Evolutionary conservation across 2,113 vertebrate genomes (phyloP).

Genomic region (Gambusia affinis): DNA sequence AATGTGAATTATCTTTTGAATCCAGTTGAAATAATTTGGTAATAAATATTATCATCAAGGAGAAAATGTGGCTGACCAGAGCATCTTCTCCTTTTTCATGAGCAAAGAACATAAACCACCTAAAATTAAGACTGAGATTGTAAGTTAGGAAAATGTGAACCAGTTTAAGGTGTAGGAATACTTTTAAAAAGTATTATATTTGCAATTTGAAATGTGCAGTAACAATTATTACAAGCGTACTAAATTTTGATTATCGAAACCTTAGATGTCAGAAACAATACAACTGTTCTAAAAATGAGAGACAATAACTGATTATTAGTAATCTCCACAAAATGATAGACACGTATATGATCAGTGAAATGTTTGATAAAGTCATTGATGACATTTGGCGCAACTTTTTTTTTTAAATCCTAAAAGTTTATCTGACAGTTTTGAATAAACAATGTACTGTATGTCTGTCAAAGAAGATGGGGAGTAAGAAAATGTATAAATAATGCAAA

Average conservation of each 20-base stretch:
- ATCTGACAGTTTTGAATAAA: slow-evolving; percentile 43
- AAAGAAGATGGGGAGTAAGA: slow-evolving; percentile 6
- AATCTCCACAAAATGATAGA: neutral
- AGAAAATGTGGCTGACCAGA: neutral
- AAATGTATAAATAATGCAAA: neutral
- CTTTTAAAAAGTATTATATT: neutral
- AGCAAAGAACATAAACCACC: too few relatives aligned
- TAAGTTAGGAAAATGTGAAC: neutral
- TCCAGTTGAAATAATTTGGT: neutral
- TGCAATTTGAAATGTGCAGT: slow-evolving; percentile 5
- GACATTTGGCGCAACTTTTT: neutral
- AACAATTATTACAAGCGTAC: neutral
- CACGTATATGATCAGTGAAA: neutral
- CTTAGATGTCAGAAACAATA: neutral
- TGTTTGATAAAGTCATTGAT: neutral
- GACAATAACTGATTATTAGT: neutral
- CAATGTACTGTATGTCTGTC: slow-evolving; percentile 8
- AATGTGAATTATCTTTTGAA: neutral
- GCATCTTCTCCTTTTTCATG: too few relatives aligned
- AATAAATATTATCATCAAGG: neutral
- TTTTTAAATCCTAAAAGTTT: neutral
- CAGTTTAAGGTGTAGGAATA: neutral
- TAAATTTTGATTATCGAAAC: slow-evolving; percentile 46
- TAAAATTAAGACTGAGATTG: neutral
- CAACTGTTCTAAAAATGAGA: neutral